Evolutionary conservation across 2,888 invertebrate genomes (phyloP).

Genomic region (Drosophila lutescens): DNA sequence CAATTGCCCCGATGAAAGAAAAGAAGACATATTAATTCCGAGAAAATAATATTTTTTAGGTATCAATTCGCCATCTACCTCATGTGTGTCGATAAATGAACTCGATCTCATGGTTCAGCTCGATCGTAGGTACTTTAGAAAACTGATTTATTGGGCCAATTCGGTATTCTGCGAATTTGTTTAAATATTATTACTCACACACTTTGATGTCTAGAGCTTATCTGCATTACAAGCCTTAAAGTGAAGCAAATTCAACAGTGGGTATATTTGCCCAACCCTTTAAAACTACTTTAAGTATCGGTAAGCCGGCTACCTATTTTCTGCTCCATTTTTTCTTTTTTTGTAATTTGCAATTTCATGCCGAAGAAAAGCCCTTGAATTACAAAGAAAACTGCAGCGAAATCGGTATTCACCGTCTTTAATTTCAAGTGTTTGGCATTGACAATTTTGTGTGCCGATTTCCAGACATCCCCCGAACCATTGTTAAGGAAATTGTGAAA

Average conservation of each 20-base stretch:
- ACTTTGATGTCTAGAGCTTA: neutral
- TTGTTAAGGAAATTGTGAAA: constrained; percentile 70
- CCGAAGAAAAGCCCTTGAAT: constrained; percentile 38
- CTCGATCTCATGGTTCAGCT: neutral
- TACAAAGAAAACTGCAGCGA: constrained; percentile 38
- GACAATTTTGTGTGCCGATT: constrained; percentile 57
- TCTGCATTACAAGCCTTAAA: neutral
- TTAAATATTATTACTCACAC: neutral
- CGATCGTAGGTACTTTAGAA: too few relatives aligned
- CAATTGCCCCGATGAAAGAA: constrained; percentile 12
- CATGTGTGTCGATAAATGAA: neutral
- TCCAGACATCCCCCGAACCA: constrained; percentile 20
- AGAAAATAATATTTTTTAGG: neutral
- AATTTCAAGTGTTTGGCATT: constrained; percentile 71
- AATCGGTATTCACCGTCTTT: constrained; percentile 62
- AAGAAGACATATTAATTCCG: constrained; percentile 4
- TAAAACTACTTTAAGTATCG: constrained; percentile 2
- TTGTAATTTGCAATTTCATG: constrained; percentile 34
- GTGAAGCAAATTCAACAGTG: neutral
- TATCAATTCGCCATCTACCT: neutral
- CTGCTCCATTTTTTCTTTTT: constrained; percentile 32
- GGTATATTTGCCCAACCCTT: constrained; percentile 1
- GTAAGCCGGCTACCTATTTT: constrained; percentile 21
- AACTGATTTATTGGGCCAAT: too few relatives aligned
- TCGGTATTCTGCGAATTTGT: neutral